Evolutionary conservation across 2,797 vertebrate species (phyloP).

Genomic region (Leptoclinus maculatus): DNA sequence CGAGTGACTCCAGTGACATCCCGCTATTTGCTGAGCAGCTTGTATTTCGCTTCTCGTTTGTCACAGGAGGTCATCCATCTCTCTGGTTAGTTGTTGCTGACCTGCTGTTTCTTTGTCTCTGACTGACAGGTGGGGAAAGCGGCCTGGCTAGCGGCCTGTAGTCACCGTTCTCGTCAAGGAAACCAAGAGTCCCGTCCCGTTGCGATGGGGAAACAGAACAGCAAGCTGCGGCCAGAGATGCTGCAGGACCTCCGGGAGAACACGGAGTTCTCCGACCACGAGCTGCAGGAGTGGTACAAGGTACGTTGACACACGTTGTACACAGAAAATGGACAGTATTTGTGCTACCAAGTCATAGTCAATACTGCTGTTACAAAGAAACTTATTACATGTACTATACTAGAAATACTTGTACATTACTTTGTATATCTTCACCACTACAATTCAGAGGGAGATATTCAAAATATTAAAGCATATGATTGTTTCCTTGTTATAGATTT

Average conservation of each 20-base stretch:
- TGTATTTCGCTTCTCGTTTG: constrained; percentile 1
- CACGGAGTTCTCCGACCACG: constrained; percentile 89
- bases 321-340: background rate
- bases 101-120: constrained; percentile 45
- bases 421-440: background rate
- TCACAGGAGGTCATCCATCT: constrained; percentile 26
- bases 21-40: constrained; percentile 8
- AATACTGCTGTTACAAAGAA: background rate
- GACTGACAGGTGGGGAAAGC: constrained; percentile 80
- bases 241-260: constrained; percentile 89
- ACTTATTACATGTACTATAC: background rate
- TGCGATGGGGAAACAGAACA: constrained; percentile 90
- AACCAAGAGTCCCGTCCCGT: constrained; percentile 65
- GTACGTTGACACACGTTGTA: constrained; percentile 47
- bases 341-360: background rate
- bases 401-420: background rate
- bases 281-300: constrained; percentile 91
- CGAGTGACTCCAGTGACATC: background rate
- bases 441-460: background rate
- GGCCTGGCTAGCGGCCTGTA: constrained; percentile 63
- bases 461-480: background rate
- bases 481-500: no score
- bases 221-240: constrained; percentile 89
- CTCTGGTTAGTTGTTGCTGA: constrained; percentile 46
- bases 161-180: constrained; percentile 63